Evolutionary conservation across 2,113 vertebrate genomes (phyloP), one percentile per base, ranked within the genome.

Genomic region (Rhipidura dahli): DNA sequence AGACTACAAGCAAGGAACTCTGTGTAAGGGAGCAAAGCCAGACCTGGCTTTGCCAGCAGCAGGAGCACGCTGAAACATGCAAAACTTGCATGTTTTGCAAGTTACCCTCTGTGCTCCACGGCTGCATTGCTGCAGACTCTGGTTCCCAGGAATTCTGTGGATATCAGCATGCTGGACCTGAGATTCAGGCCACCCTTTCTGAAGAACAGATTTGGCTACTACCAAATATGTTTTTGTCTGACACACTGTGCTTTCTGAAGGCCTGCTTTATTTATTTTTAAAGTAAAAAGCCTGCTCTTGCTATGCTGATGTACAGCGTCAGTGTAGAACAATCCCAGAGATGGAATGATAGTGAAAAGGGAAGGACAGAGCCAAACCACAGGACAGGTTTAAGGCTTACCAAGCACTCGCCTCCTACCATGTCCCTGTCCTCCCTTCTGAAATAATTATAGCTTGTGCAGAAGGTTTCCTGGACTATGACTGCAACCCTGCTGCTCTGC

Each of bases 371-470:
- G 65, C 22, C 33, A 42, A 64, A 73, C 30, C 82, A 9, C 95
- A 99, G 98, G 97, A 54, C 11, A 64, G 49, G 30, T 44, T 86
- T 35, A 83, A 27, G 24, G 18, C 35, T 86, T 40, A 89, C 35
- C 47, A 86, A 86, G 35, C 12, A 71, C 22, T 66, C 19, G 26
- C 7, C 26, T 91, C 53, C 35, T 30, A 51, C 10, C 15, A 80
- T 1, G 0, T 13, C 23, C 33, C 61, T 23, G 35, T 23, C 18
- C 51, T 54, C 66, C 30, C 49, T 86, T 31, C 27, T 39, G 51
- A 35, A 94, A 64, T 35, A 15, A 60, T 50, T 88, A 68, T 20
- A 80, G 63, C 71, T 80, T n/a, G 10, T 39, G 35, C 53, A 83
- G 37, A 39, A 66, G 24, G 30, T 68, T 83, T 89, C 28, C 53